Evolutionary conservation across 2,888 invertebrate genomes (phyloP), one percentile per base, ranked within the genome.

Genomic region (Lissonota sp.): DNA sequence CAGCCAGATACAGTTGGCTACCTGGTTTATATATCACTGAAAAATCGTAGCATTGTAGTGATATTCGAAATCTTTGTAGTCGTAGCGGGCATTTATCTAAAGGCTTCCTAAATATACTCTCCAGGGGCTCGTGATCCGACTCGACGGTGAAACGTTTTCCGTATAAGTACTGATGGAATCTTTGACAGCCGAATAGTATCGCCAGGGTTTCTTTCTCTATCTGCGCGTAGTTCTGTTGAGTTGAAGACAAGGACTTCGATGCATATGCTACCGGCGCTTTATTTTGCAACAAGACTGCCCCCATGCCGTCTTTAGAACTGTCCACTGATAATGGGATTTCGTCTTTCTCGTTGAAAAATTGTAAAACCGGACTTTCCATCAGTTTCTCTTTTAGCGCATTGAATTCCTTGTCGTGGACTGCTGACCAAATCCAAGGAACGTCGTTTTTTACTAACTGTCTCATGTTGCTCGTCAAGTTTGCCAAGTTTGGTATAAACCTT

Each of bases 201-300:
- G 86, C 87, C 10, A 86, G 37, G 16, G 84, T 71, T 62, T 90
- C 87, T 76, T 88, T 87, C 16, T 88, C 87, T 44, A 87, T 87
- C 76, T 89, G 87, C 14, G 88, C 84, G 42, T 87, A 88, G 2
- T 60, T 75, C 44, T 58, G 67, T 79, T 91, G 86, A 5, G 86
- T 79, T 7, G 75, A 71, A n/a, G 86, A 87, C 49, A 88, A 62
- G 1, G 87, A 58, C 70, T 80, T 85, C 0, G 86, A 86, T 6
- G 83, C 87, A 79, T 88, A 88, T 12, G 88, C 87, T 16, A 86
- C 67, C 37, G 86, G 85, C 10, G 67, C 49, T 44, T 79, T 58
- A 58, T 87, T 79, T 83, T 90, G 89, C 37, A 88, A 55, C 0
- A 88, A 37, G 4, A 84, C 84, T 8, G 77, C 74, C 6, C 83